Conservation (phyloP, 2,888 invertebrate species). For the Taenaris catops region DNA sequence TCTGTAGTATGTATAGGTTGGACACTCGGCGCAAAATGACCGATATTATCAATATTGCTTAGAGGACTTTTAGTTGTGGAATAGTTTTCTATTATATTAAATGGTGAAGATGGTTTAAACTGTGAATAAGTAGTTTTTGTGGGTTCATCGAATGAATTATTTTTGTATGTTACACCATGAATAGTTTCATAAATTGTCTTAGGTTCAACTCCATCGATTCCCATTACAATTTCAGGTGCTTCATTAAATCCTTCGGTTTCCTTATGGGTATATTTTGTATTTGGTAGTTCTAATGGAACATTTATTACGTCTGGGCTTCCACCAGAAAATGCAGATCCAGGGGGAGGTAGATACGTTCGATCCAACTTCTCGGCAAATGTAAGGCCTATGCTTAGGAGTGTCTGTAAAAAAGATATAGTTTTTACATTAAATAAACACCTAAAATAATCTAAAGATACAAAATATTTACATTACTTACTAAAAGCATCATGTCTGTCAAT, state of each 20-base stretch:
- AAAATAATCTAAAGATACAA: too few species aligned
- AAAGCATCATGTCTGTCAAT: slow-evolving; percentile 45
- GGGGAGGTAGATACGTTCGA: slow-evolving; percentile 55
- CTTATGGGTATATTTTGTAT: slow-evolving; percentile 26
- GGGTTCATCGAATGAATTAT: slow-evolving; percentile 17
- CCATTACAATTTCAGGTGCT: slow-evolving; percentile 22
- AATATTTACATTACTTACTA: slow-evolving; percentile 42
- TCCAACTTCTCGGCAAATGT: slow-evolving; percentile 47
- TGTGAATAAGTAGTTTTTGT: not conserved
- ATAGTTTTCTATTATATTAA: too few species aligned
- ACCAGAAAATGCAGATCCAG: slow-evolving; percentile 48
- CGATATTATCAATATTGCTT: too few species aligned
- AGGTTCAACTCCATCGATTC: slow-evolving; percentile 26
- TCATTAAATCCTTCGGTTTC: too few species aligned
- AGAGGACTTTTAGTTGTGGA: too few species aligned
- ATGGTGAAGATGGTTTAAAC: not conserved
- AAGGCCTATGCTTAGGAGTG: slow-evolving; percentile 40
- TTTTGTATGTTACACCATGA: slow-evolving; percentile 1
- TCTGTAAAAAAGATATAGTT: slow-evolving; percentile 50
- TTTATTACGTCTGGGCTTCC: slow-evolving; percentile 42
- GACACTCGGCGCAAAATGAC: too few species aligned
- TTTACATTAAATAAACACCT: too few species aligned
- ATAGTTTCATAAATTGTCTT: not conserved
- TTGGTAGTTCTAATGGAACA: slow-evolving; percentile 43
- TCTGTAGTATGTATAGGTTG: too few species aligned